Evolutionary conservation across 2,888 invertebrate genomes (phyloP).

Genomic region (Schrankia costaestrigalis): DNA sequence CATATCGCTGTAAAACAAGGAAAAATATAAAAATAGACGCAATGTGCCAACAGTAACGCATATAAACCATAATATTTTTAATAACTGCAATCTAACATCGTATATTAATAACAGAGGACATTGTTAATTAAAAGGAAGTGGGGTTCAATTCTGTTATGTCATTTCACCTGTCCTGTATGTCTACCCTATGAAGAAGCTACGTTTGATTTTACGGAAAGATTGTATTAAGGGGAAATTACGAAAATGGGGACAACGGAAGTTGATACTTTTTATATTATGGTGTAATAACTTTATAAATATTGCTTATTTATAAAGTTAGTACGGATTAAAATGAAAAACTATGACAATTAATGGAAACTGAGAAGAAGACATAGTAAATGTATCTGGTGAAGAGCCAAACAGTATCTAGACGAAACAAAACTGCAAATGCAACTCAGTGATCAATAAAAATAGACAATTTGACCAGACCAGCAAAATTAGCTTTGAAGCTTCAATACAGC

Average conservation of each 20-base stretch:
- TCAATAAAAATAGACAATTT: no score
- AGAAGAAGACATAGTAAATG: no score
- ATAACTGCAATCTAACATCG: slow-evolving; percentile 27
- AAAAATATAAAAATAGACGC: no score
- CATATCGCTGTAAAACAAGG: no score
- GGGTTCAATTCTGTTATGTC: slow-evolving; percentile 24
- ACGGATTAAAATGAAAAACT: no score
- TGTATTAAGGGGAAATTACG: slow-evolving; percentile 31
- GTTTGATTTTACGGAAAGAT: slow-evolving; percentile 47
- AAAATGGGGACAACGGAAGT: slow-evolving; percentile 33
- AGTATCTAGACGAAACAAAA: no score
- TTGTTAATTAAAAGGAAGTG: slow-evolving; percentile 33
- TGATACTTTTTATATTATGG: slow-evolving; percentile 15
- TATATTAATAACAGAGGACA: slow-evolving; percentile 21
- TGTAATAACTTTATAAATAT: background rate
- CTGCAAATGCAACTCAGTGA: no score
- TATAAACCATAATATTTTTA: slow-evolving; percentile 14
- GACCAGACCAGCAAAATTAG: no score
- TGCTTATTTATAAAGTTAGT: no score
- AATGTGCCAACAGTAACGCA: slow-evolving; percentile 9
- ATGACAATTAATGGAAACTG: no score
- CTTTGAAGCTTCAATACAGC: no score
- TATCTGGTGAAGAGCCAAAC: no score
- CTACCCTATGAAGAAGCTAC: slow-evolving; percentile 23
- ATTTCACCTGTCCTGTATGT: slow-evolving; percentile 31